Evolutionary conservation across 2,888 invertebrate genomes (phyloP).

Genomic region (Dioctria linearis): DNA sequence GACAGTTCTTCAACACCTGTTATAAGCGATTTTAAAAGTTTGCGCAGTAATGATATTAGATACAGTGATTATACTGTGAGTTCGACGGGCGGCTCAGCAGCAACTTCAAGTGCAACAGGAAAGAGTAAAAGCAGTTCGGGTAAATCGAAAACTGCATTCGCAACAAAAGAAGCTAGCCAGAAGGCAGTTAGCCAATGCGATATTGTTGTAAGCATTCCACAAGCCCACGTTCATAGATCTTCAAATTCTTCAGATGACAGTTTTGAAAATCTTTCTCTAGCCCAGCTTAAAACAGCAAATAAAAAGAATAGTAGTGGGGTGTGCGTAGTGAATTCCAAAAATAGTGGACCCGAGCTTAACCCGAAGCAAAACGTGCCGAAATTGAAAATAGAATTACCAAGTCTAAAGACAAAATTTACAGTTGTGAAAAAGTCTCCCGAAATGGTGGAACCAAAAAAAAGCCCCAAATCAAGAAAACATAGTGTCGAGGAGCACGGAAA

Average conservation of each 20-base stretch:
- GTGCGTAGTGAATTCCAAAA: not conserved
- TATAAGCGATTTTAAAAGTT: constrained; percentile 67
- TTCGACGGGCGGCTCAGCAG: constrained; percentile 53
- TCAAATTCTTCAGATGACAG: constrained; percentile 64
- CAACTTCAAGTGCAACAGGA: not conserved
- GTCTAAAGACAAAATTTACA: constrained; percentile 66
- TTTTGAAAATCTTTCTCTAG: constrained; percentile 65
- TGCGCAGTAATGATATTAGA: constrained; percentile 70
- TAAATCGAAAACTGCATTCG: not conserved
- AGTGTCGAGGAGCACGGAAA: constrained; percentile 62
- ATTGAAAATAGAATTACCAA: constrained; percentile 64
- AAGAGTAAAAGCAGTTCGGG: constrained; percentile 14
- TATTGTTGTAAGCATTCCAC: constrained; percentile 69
- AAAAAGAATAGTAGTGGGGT: constrained; percentile 62
- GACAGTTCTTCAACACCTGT: constrained; percentile 9
- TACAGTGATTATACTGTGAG: constrained; percentile 66
- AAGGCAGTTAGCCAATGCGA: constrained; percentile 63
- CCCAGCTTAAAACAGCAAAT: constrained; percentile 68
- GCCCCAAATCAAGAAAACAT: constrained; percentile 62
- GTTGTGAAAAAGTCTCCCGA: constrained; percentile 49
- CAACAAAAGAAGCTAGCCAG: not conserved
- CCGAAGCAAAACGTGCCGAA: constrained; percentile 66
- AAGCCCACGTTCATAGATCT: constrained; percentile 65
- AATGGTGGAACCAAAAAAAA: constrained; percentile 54
- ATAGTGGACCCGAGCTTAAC: constrained; percentile 52